Conservation (phyloP, 2,113 vertebrate species). For the Bujurquina vittata region DNA sequence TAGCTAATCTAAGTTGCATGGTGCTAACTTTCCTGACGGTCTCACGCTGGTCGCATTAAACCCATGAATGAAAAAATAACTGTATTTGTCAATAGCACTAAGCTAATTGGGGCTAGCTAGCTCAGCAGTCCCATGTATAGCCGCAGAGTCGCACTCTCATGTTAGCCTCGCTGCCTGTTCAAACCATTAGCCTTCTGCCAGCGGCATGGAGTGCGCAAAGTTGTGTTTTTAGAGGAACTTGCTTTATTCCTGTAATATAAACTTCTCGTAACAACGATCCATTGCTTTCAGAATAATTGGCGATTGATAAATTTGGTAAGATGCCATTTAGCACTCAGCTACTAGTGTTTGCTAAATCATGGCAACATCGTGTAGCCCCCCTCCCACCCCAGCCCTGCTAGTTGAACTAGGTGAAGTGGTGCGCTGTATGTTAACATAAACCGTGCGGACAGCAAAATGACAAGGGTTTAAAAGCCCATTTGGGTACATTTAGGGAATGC, state of each 20-base stretch:
- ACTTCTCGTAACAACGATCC: accelerated
- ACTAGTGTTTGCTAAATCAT: constrained; percentile 72
- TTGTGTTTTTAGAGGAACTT: neutral
- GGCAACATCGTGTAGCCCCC: constrained; percentile 50
- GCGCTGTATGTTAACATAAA: neutral
- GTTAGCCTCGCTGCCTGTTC: constrained; percentile 64
- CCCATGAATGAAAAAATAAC: neutral
- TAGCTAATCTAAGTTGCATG: neutral
- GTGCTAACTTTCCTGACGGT: neutral
- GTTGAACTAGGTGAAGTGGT: neutral
- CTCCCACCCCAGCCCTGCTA: constrained; percentile 27
- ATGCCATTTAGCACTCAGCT: neutral
- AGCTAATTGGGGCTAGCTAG: constrained; percentile 21
- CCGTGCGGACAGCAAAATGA: neutral
- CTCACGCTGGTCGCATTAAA: neutral
- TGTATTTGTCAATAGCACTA: neutral
- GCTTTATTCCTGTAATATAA: neutral
- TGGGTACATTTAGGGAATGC: neutral
- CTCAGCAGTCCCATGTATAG: neutral
- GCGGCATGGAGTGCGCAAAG: neutral
- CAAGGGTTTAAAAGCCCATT: neutral
- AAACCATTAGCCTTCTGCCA: constrained; percentile 22
- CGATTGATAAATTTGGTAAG: neutral
- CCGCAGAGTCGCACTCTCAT: constrained; percentile 49
- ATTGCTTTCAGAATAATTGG: neutral